Conservation (phyloP, 1,140 invertebrate genomes). For the Plutomurus gul region DNA sequence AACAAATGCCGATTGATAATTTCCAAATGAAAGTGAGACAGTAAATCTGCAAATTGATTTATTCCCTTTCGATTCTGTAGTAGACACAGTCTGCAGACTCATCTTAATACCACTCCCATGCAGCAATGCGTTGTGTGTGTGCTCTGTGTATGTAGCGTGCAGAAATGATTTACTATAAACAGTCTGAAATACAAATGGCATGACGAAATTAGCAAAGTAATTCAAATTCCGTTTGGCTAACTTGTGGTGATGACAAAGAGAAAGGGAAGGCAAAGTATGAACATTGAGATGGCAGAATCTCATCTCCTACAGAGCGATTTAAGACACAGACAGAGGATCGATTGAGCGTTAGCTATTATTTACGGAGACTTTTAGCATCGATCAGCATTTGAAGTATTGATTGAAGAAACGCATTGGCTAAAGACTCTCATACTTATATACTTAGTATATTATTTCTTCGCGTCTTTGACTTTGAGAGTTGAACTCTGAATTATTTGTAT, state of each 20-base stretch:
- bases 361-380: neutral
- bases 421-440: no score
- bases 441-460: neutral
- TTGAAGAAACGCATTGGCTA: neutral
- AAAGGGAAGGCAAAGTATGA: neutral
- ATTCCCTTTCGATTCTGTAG: no score
- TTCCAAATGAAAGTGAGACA: no score
- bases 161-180: no score
- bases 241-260: neutral
- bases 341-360: neutral
- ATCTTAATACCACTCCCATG: no score
- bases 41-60: no score
- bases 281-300: neutral
- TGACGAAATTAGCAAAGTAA: neutral
- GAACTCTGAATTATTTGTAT: conserved; percentile 1
- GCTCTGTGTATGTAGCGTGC: no score
- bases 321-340: neutral
- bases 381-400: no score
- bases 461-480: conserved; percentile 27
- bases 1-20: no score
- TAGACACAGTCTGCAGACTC: no score
- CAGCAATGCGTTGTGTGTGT: no score
- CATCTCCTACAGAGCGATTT: neutral
- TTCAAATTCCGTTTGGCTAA: neutral
- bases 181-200: no score